These are phyloP conservation scores for Frieseomelitta varia DNA, from an alignment of 1,140 invertebrate species.

Conservation along the genomic window DNA sequence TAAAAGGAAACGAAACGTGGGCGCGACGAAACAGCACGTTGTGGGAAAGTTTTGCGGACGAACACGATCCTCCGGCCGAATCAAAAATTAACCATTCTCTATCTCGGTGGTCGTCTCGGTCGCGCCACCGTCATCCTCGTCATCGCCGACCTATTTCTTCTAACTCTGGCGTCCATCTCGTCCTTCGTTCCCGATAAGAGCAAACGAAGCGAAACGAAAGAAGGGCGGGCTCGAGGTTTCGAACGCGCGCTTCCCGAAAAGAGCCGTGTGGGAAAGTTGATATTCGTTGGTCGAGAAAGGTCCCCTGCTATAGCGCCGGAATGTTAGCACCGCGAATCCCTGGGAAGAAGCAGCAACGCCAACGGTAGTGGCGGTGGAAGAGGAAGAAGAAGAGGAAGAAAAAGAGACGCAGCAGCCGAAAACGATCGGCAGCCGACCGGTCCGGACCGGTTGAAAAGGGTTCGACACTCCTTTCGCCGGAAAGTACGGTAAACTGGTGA, in stretches of 20 bases:
- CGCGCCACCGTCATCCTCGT: neutral
- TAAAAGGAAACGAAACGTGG: slow-evolving; percentile 62
- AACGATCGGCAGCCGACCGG: slow-evolving; percentile 63
- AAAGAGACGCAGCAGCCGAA: slow-evolving; percentile 47
- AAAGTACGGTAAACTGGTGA: slow-evolving; percentile 61
- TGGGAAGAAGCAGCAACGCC: slow-evolving; percentile 60
- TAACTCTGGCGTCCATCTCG: too few species aligned
- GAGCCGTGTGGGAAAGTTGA: slow-evolving; percentile 74
- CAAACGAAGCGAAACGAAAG: neutral
- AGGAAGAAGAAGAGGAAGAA: slow-evolving; percentile 39
- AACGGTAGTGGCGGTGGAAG: slow-evolving; percentile 38
- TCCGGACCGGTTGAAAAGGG: slow-evolving; percentile 66
- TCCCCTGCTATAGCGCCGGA: slow-evolving; percentile 52
- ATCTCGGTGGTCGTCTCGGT: neutral
- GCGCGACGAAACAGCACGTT: slow-evolving; percentile 55
- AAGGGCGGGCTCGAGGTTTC: neutral
- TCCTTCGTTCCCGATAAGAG: neutral
- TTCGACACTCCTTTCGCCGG: slow-evolving; percentile 61
- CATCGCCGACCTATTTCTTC: neutral
- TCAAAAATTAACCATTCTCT: neutral
- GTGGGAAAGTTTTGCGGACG: slow-evolving; percentile 59
- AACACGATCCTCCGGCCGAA: neutral
- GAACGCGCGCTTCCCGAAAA: slow-evolving; percentile 63
- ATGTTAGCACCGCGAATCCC: slow-evolving; percentile 70
- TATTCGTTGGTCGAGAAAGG: slow-evolving; percentile 52